phyloP scores from a whole-genome alignment of 2,888 invertebrate genomes.

The Hetaerina titia region DNA sequence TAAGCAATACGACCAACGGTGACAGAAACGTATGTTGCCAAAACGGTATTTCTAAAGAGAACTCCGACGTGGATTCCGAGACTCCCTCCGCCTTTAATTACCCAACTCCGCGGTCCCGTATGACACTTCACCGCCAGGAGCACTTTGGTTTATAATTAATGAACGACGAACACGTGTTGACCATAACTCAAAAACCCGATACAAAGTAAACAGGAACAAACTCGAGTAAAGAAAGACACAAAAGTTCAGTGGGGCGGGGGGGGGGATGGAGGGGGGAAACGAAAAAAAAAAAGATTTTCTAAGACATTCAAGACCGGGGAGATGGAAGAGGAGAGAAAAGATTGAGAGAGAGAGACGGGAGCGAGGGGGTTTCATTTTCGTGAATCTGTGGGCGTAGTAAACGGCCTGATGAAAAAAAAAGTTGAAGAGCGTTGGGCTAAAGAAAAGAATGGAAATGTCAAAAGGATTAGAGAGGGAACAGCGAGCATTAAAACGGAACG shows the following conservation, averaged over 20 bases:
- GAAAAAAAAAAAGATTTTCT: slow-evolving; percentile 11
- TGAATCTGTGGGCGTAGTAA: background rate
- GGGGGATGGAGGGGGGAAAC: no score
- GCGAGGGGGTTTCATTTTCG: background rate
- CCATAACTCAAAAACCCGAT: slow-evolving; percentile 31
- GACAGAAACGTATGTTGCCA: slow-evolving; percentile 4
- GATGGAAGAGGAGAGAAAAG: background rate
- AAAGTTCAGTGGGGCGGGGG: background rate
- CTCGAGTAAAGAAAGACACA: background rate
- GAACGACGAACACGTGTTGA: slow-evolving; percentile 15
- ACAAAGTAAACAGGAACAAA: slow-evolving; percentile 57
- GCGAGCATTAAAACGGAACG: background rate
- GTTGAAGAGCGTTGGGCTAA: background rate
- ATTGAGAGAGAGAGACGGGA: background rate
- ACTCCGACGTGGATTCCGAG: background rate
- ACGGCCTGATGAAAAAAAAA: background rate
- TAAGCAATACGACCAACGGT: background rate
- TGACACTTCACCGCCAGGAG: background rate
- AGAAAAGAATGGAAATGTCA: background rate
- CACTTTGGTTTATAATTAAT: slow-evolving; percentile 36
- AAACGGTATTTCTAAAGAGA: background rate
- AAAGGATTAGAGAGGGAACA: slow-evolving; percentile 16
- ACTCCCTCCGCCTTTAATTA: background rate
- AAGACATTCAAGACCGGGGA: background rate
- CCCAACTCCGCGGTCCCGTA: background rate